Evolutionary conservation across 2,113 vertebrate species (phyloP).

Genomic region (Rhodinocichla rosea): DNA sequence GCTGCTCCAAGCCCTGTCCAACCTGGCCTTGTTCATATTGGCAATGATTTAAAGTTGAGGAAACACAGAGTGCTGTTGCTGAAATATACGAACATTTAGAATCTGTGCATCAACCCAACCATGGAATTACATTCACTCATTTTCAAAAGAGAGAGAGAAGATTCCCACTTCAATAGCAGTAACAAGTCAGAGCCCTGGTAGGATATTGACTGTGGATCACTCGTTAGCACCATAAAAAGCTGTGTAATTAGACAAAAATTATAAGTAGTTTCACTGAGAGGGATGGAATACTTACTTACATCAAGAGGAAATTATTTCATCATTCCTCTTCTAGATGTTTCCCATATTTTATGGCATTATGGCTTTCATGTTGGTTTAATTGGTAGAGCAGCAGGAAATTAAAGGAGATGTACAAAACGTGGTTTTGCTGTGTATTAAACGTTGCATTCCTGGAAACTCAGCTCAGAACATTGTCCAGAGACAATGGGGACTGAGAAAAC

Average conservation of each 20-base stretch:
- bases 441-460: neutral
- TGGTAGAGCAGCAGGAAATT: neutral
- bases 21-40: neutral
- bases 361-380: neutral
- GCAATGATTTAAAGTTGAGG: neutral
- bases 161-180: neutral
- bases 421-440: rapidly evolving
- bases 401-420: neutral
- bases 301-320: conserved; percentile 10
- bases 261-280: neutral
- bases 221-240: neutral
- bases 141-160: neutral
- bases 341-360: neutral
- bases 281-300: neutral
- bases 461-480: neutral
- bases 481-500: neutral
- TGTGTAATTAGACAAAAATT: neutral
- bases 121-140: neutral
- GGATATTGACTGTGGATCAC: neutral
- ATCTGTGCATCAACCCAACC: neutral
- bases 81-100: neutral
- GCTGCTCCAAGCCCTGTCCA: neutral
- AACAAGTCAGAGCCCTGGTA: neutral
- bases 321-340: neutral
- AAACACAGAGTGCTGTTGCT: neutral